A percentile compares a stretch with the other conserved stretches of the same genome.
Evolutionary conservation across 2,113 vertebrate species (phyloP).

Genomic region (Rhagologus leucostigma): DNA sequence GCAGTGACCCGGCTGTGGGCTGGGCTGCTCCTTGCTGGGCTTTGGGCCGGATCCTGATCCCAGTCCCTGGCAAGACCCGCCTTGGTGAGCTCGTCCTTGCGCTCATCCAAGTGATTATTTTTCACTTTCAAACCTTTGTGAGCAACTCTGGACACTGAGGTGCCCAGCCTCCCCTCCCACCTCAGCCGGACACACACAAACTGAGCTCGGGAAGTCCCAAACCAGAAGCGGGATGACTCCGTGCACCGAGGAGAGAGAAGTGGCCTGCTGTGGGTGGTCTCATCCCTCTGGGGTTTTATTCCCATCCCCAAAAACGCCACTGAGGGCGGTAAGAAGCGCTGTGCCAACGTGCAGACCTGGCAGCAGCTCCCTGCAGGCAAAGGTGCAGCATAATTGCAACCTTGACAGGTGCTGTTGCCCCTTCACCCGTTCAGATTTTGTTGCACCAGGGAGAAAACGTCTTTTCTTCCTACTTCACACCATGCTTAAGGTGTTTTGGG

Average conservation of each 20-base stretch:
- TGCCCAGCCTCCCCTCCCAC: not conserved
- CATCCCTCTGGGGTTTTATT: not conserved
- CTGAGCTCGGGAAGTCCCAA: not conserved
- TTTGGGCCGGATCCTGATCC: not conserved
- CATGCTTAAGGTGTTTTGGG: not conserved
- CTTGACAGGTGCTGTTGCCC: not conserved
- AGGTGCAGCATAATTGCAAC: not conserved
- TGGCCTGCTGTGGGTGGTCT: not conserved
- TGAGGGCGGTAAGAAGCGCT: rapidly evolving
- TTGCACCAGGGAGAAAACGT: not conserved
- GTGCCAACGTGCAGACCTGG: rapidly evolving
- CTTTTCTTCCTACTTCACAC: not conserved
- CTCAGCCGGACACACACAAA: not conserved
- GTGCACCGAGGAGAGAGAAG: not conserved
- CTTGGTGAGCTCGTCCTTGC: not conserved
- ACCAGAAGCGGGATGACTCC: not conserved
- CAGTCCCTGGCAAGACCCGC: not conserved
- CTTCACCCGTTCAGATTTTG: not conserved
- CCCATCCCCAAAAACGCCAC: rapidly evolving
- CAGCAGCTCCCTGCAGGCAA: not conserved
- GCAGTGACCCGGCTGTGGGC: not conserved
- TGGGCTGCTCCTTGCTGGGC: not conserved
- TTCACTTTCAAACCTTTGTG: not conserved
- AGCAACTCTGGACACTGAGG: rapidly evolving
- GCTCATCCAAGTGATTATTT: not conserved